A percentile compares a stretch with the other conserved stretches of the same genome.
Conservation (phyloP, 2,113 vertebrate species). For the Murina feae region DNA sequence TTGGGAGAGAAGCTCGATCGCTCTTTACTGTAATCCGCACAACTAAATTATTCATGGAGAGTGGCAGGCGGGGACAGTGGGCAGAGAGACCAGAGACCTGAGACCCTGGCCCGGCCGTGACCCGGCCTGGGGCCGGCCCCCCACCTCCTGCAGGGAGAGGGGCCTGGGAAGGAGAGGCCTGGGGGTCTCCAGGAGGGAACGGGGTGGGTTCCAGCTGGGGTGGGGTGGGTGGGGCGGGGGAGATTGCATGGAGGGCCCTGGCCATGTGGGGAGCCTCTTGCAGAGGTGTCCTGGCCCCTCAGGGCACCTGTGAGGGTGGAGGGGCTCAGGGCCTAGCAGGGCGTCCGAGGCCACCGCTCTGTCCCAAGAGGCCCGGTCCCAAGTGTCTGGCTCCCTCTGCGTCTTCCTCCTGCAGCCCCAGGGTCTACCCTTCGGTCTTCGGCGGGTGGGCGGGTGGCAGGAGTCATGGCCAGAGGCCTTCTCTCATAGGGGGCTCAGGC, state of each 20-base stretch:
- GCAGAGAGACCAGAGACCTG: not conserved
- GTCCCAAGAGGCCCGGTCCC: not conserved
- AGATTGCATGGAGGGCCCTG: not conserved
- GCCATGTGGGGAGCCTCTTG: accelerated
- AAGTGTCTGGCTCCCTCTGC: not conserved
- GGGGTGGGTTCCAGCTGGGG: too few relatives aligned
- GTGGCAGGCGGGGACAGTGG: slow-evolving; percentile 56
- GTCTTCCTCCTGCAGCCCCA: not conserved
- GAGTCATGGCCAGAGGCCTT: not conserved
- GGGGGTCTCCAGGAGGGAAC: not conserved
- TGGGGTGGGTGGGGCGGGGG: too few relatives aligned
- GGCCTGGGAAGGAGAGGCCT: not conserved
- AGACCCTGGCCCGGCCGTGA: not conserved
- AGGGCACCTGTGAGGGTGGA: not conserved
- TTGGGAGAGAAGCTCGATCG: slow-evolving; percentile 70
- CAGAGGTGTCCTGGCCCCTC: not conserved
- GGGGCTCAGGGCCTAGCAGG: not conserved
- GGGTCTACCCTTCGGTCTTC: not conserved
- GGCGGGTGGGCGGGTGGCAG: not conserved
- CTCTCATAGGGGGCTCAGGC: not conserved
- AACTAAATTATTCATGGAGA: slow-evolving; percentile 80
- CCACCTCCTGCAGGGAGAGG: not conserved
- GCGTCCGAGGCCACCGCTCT: not conserved
- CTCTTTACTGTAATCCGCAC: slow-evolving; percentile 80
- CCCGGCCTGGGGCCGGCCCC: not conserved